Base-by-base conservation (phyloP, 2,113 vertebrate species). In the Bothrops jararaca region DNA sequence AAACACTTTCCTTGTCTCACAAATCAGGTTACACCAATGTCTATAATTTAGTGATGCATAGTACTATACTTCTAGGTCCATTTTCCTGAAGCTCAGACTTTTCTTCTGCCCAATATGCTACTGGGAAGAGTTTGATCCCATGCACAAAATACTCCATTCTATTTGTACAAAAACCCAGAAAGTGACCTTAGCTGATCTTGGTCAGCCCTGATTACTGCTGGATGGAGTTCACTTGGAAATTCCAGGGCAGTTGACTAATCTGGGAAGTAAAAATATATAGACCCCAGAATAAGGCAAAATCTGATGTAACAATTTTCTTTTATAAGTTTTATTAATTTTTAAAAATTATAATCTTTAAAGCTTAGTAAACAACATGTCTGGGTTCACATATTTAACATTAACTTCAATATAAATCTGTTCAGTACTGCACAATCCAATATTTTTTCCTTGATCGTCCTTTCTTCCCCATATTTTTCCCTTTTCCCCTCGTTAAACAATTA, bases 51-150 rank as follows among this genome's bases (percentile, higher is more conserved):
- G 64, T 26, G 22, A 1, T 48, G 9, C 10, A 29, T 64, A 64
- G 26, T 39, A 11, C n/a, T 88, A n/a, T 29, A 22, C 1, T 1
- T 23, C 64, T 34, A 74, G n/a, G n/a, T 74, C 64, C 64, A 74
- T 74, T 34, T n/a, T 34, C 64, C 69, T 34, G 29, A 74, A 74
- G 69, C 29, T 74, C 48, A 54, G 45, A 92, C 23, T 18, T 42
- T 50, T 85, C 10, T 57, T 89, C 42, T 57, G 29, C 93, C 89
- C 93, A 95, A 10, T 24, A 0, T 0, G 64, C 64, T 29, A 69
- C 13, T 69, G 29, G 45, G 93, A 88, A 87, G 74, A 39, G 58
- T 48, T 94, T 53, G 18, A 24, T 74, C 15, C 94, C 57, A 88
- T 56, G 48, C 92, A 92, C 91, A 88, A 50, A 92, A 60, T 60